Conservation (phyloP, 2,113 vertebrate species). For the Lepidothrix coronata region DNA sequence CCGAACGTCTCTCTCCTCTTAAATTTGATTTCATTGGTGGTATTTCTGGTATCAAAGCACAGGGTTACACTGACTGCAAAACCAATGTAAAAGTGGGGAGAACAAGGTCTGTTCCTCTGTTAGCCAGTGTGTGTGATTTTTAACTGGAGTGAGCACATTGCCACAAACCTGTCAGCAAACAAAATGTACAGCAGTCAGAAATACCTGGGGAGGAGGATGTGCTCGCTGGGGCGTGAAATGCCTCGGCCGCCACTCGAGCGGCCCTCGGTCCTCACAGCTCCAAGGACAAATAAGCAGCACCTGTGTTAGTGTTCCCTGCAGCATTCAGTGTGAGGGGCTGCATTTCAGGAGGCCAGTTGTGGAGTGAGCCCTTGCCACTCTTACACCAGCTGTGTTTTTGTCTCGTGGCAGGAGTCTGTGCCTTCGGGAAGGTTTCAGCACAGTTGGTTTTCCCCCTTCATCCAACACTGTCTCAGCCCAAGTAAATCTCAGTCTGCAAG, state of each 20-base stretch:
- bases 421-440: neutral
- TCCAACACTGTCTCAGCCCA: neutral
- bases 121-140: neutral
- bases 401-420: fast-evolving
- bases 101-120: neutral
- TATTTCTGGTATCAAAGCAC: neutral
- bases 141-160: neutral
- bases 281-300: slow-evolving; percentile 4
- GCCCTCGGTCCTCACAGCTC: neutral
- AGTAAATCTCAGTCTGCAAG: neutral
- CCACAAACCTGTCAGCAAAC: neutral
- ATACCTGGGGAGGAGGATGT: slow-evolving; percentile 19
- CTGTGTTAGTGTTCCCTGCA: neutral
- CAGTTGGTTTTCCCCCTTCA: fast-evolving
- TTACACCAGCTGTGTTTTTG: neutral
- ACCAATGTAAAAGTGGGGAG: neutral
- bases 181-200: neutral
- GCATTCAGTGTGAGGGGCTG: neutral
- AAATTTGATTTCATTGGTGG: neutral
- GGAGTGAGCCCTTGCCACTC: neutral
- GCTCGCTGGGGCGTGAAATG: slow-evolving; percentile 13
- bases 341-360: neutral
- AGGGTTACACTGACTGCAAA: neutral
- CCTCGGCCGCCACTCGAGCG: neutral
- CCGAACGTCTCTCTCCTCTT: neutral